Conservation (phyloP, 2,888 invertebrate species). For the Drosophila neonasuta region DNA sequence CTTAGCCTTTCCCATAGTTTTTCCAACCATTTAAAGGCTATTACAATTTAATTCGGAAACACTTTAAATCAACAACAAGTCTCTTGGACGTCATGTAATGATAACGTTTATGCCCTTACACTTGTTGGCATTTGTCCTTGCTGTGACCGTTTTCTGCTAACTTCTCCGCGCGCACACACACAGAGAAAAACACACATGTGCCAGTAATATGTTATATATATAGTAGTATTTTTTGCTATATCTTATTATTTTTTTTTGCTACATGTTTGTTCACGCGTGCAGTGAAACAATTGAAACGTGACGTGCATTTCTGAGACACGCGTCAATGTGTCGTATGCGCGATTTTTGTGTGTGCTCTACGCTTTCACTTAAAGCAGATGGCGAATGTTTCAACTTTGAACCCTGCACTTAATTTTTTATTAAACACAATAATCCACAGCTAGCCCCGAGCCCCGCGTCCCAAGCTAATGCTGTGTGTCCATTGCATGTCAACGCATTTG, state of each 20-base stretch:
- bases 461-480: slow-evolving; percentile 24
- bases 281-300: slow-evolving; percentile 73
- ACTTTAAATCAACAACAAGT: slow-evolving; percentile 10
- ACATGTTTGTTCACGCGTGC: slow-evolving; percentile 58
- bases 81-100: slow-evolving; percentile 34
- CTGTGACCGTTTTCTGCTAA: slow-evolving; percentile 49
- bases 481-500: slow-evolving; percentile 71
- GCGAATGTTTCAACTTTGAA: slow-evolving; percentile 68
- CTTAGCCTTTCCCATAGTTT: background rate
- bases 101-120: slow-evolving; percentile 55
- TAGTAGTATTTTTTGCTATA: slow-evolving; percentile 38
- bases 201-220: slow-evolving; percentile 23
- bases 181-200: slow-evolving; percentile 11
- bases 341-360: slow-evolving; percentile 39
- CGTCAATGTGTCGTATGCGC: slow-evolving; percentile 59
- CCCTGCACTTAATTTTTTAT: slow-evolving; percentile 68
- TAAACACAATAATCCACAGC: slow-evolving; percentile 67
- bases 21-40: background rate
- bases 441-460: background rate
- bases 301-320: slow-evolving; percentile 53
- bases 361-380: slow-evolving; percentile 59
- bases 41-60: slow-evolving; percentile 9
- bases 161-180: slow-evolving; percentile 6
- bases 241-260: slow-evolving; percentile 55
- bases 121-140: slow-evolving; percentile 72